phyloP scores from a whole-genome alignment of 2,113 vertebrate species.

The Mandrillus leucophaeus region DNA sequence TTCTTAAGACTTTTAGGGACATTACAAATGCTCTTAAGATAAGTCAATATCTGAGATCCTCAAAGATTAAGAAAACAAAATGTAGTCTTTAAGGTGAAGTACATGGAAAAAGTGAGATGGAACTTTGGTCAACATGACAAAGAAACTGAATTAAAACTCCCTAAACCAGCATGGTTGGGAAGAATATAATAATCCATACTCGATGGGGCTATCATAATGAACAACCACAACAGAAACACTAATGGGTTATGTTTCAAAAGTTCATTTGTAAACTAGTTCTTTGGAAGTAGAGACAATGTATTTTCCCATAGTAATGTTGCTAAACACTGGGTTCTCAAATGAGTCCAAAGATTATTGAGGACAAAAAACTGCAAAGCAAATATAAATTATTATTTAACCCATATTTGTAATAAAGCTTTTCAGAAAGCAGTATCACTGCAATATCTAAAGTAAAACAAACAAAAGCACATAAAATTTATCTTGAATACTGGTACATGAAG shows the following conservation, averaged over 20 bases:
- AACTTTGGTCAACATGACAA: neutral
- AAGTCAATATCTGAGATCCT: conserved; percentile 12
- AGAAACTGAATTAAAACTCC: conserved; percentile 10
- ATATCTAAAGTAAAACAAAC: conserved; percentile 20
- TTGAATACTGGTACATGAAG: neutral
- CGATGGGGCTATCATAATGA: neutral
- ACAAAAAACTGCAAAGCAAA: conserved; percentile 52
- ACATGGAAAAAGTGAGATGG: neutral
- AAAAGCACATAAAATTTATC: conserved; percentile 23
- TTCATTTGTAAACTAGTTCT: conserved; percentile 42
- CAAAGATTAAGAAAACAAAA: conserved; percentile 40
- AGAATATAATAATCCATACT: conserved; percentile 1
- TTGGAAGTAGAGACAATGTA: conserved; percentile 34
- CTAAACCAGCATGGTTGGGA: neutral
- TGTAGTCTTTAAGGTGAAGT: neutral
- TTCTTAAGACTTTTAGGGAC: neutral
- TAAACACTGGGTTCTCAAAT: conserved; percentile 31
- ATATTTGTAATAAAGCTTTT: conserved; percentile 20
- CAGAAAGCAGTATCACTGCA: neutral
- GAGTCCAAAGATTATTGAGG: neutral
- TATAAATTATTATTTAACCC: conserved; percentile 26
- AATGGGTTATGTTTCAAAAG: conserved; percentile 8
- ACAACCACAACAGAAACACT: conserved; percentile 24
- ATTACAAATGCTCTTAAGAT: conserved; percentile 30
- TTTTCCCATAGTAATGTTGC: conserved; percentile 19